These are phyloP conservation scores for Presbytis comata DNA, from an alignment of 2,797 vertebrate species.

Conservation along the genomic window DNA sequence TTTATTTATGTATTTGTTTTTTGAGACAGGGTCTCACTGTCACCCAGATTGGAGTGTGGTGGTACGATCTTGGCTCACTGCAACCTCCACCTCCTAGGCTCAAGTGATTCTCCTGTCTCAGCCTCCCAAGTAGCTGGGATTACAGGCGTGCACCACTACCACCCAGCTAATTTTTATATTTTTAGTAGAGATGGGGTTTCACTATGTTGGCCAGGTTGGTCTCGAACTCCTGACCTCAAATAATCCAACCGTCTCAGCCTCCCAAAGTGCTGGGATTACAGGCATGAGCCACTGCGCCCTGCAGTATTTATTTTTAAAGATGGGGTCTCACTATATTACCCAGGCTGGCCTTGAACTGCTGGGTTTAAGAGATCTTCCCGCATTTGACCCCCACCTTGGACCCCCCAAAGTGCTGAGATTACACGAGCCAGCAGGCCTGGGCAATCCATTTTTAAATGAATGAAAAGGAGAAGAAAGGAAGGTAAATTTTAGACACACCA, in stretches of 20 bases:
- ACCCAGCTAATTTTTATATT: not conserved
- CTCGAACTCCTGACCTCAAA: not conserved
- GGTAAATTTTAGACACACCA: too few species aligned
- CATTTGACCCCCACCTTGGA: not conserved
- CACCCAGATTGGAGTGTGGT: not conserved
- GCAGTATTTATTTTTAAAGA: not conserved
- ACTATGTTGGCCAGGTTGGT: not conserved
- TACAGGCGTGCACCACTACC: fast-evolving
- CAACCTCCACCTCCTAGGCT: not conserved
- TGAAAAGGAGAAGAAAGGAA: not conserved
- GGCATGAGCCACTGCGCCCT: not conserved
- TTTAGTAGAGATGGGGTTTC: not conserved
- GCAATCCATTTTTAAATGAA: not conserved
- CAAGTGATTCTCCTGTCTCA: not conserved
- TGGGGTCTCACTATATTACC: not conserved
- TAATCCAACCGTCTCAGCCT: not conserved
- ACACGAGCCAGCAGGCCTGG: not conserved
- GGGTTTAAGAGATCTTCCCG: not conserved
- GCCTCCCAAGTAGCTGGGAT: not conserved
- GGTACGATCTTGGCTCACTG: fast-evolving
- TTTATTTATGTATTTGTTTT: too few species aligned
- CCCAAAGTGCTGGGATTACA: not conserved
- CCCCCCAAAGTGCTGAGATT: not conserved
- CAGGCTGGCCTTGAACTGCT: not conserved
- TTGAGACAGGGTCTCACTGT: not conserved